A percentile compares a stretch with the other conserved stretches of the same genome.
Conservation (phyloP, 2,113 vertebrate species). For the Lamprologus lemairii region DNA sequence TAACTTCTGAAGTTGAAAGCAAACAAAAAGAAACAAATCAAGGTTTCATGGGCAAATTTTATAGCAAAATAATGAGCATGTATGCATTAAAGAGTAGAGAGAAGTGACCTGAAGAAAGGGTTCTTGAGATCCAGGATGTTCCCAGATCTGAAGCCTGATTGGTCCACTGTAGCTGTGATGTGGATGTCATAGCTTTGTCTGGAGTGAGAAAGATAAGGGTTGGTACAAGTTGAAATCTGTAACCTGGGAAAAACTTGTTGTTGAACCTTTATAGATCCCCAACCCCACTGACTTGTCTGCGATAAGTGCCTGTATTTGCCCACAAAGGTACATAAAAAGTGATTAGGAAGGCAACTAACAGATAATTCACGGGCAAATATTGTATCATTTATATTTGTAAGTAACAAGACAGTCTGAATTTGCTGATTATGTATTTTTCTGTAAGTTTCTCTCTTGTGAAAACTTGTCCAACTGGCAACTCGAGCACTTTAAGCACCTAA, state of each 20-base stretch:
- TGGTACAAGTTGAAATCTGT: neutral
- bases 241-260: neutral
- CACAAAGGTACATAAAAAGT: neutral
- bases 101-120: conserved; percentile 69
- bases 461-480: neutral
- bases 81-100: neutral
- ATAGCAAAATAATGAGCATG: neutral
- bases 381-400: neutral
- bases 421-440: neutral
- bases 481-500: neutral
- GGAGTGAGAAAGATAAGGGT: neutral
- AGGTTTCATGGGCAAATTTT: neutral
- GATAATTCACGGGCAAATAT: neutral
- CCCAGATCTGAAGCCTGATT: conserved; percentile 77
- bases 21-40: neutral
- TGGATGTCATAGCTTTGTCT: conserved; percentile 80
- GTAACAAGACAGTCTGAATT: neutral
- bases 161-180: conserved; percentile 72
- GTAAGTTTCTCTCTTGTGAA: neutral
- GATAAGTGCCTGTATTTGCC: neutral
- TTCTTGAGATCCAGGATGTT: conserved; percentile 78
- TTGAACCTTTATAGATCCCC: neutral
- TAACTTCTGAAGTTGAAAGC: neutral
- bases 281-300: neutral
- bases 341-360: neutral